These are phyloP conservation scores for Azemiops feae DNA, from an alignment of 2,113 vertebrate genomes.

Conservation along the genomic window DNA sequence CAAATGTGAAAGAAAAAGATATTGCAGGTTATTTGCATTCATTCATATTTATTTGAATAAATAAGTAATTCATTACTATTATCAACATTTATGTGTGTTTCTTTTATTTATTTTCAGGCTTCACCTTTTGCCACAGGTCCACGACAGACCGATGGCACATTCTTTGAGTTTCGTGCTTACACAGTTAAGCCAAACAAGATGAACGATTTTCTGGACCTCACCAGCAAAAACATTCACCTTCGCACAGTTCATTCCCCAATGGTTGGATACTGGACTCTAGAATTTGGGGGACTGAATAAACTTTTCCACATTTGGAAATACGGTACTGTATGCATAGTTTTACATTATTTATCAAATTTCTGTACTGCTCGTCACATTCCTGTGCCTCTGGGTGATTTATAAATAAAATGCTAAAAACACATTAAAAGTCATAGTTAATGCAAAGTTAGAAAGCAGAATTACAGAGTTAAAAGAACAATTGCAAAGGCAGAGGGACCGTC, in stretches of 20 bases:
- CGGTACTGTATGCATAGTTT: slow-evolving; percentile 67
- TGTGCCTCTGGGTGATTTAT: not conserved
- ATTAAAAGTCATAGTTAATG: not conserved
- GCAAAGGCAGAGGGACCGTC: not conserved
- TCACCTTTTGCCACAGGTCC: slow-evolving; percentile 64
- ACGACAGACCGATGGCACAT: slow-evolving; percentile 70
- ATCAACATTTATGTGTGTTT: not conserved
- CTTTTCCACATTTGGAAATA: slow-evolving; percentile 89
- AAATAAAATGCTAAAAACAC: not conserved
- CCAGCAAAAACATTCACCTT: slow-evolving; percentile 79
- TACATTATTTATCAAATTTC: not conserved
- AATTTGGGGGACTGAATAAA: slow-evolving; percentile 82
- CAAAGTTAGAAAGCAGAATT: not conserved
- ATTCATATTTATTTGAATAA: not conserved
- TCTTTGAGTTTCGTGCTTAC: slow-evolving; percentile 89
- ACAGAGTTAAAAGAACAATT: not conserved
- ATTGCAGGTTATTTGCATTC: not conserved
- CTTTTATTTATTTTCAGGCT: slow-evolving; percentile 45
- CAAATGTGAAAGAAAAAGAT: not conserved
- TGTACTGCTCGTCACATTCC: not conserved
- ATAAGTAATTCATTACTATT: not conserved
- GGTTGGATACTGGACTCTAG: slow-evolving; percentile 82
- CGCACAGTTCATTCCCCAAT: slow-evolving; percentile 82
- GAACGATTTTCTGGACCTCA: slow-evolving; percentile 77
- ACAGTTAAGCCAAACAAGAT: slow-evolving; percentile 75